A percentile compares a stretch with the other conserved stretches of the same genome.
These are phyloP conservation scores for Oncorhynchus tshawytscha DNA, from an alignment of 2,113 vertebrate species.

Conservation along the genomic window DNA sequence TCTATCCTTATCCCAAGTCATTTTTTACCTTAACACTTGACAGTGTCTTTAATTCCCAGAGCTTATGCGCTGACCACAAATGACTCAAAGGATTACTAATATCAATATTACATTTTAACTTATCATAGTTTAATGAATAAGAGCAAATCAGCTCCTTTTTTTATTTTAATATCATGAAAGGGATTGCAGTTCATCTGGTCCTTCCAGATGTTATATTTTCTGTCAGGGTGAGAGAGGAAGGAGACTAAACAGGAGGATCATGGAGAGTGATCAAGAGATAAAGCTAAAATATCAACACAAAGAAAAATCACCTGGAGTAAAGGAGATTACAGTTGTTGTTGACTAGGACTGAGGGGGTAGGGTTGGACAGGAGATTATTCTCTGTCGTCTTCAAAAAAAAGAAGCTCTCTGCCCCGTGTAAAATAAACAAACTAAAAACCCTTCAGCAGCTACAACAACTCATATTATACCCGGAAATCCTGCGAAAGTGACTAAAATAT, in stretches of 20 bases:
- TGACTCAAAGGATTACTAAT: slow-evolving; percentile 44
- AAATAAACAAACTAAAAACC: slow-evolving; percentile 45
- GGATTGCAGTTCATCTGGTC: slow-evolving; percentile 16
- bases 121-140: slow-evolving; percentile 42
- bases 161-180: slow-evolving; percentile 51
- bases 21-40: slow-evolving; percentile 33
- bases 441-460: slow-evolving; percentile 43
- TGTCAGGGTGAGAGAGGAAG: slow-evolving; percentile 3
- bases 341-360: slow-evolving; percentile 17
- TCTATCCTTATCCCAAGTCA: slow-evolving; percentile 32
- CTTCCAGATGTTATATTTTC: slow-evolving; percentile 37
- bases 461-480: slow-evolving; percentile 71
- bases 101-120: slow-evolving; percentile 50
- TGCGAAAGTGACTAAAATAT: slow-evolving; percentile 39
- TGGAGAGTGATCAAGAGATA: slow-evolving; percentile 48
- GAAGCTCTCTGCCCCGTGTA: slow-evolving; percentile 36
- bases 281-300: slow-evolving; percentile 53
- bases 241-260: slow-evolving; percentile 35
- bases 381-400: slow-evolving; percentile 41
- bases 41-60: slow-evolving; percentile 42
- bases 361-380: slow-evolving; percentile 24
- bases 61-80: slow-evolving; percentile 38
- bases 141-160: slow-evolving; percentile 40
- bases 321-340: slow-evolving; percentile 58
- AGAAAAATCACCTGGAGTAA: slow-evolving; percentile 48